phyloP scores from a whole-genome alignment of 2,888 invertebrate genomes.

The Pterostichus madidus region DNA sequence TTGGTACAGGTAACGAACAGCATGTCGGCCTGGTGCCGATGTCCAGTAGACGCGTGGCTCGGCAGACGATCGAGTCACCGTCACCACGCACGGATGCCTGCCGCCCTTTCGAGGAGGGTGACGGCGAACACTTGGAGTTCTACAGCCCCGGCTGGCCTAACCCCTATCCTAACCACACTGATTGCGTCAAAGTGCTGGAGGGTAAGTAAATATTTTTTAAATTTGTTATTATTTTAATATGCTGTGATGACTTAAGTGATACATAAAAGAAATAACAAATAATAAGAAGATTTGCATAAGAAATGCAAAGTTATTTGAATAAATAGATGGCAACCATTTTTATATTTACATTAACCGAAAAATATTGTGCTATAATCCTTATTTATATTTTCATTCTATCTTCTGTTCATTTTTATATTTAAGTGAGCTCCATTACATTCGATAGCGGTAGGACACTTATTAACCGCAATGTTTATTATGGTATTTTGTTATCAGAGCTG shows the following conservation, averaged over 20 bases:
- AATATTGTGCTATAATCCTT: background rate
- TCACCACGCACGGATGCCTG: constrained; percentile 74
- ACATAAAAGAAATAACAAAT: no score
- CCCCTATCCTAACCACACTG: constrained; percentile 83
- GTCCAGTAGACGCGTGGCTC: constrained; percentile 15
- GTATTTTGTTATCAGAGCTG: no score
- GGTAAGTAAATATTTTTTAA: constrained; percentile 78
- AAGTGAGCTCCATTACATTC: no score
- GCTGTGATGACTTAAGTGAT: no score
- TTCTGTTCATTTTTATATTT: no score
- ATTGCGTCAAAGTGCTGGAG: constrained; percentile 83
- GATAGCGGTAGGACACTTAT: no score
- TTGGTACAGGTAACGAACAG: constrained; percentile 29
- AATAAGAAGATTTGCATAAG: no score
- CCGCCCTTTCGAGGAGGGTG: constrained; percentile 80
- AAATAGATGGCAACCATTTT: no score
- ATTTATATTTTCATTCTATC: no score
- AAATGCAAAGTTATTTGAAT: no score
- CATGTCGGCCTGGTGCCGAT: constrained; percentile 32
- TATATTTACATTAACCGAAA: background rate
- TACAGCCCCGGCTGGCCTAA: constrained; percentile 85
- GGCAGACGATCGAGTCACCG: constrained; percentile 15
- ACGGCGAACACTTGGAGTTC: constrained; percentile 81
- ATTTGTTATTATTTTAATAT: background rate
- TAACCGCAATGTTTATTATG: no score